phyloP scores from a whole-genome alignment of 1,140 invertebrate genomes.

The Drosophila willistoni region DNA sequence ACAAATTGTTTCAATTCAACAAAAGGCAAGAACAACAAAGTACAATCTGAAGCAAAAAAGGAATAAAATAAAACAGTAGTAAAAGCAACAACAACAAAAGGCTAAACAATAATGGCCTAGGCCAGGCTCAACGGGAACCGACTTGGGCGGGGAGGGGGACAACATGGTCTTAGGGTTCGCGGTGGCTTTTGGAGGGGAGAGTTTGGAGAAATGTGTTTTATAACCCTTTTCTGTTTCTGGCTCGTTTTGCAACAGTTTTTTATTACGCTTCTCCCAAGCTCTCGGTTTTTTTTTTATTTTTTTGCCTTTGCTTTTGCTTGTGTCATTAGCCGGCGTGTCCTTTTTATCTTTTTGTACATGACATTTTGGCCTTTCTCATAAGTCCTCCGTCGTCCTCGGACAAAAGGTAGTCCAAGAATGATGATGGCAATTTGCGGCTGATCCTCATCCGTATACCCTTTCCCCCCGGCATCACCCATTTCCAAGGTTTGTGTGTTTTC shows the following conservation, averaged over 20 bases:
- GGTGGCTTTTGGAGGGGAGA: background rate
- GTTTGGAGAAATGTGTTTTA: constrained; percentile 48
- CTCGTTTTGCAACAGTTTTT: constrained; percentile 35
- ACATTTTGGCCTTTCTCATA: constrained; percentile 79
- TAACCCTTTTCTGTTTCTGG: constrained; percentile 60
- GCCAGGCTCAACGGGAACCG: constrained; percentile 22
- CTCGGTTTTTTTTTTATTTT: constrained; percentile 16
- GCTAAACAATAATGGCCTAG: constrained; percentile 55
- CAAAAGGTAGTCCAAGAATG: constrained; percentile 76
- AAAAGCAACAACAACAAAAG: constrained; percentile 36
- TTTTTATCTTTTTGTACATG: constrained; percentile 79
- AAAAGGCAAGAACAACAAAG: constrained; percentile 64
- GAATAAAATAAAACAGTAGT: constrained; percentile 33
- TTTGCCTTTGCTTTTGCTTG: constrained; percentile 37
- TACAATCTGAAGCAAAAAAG: constrained; percentile 30
- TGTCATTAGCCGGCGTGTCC: constrained; percentile 74
- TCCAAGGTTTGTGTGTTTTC: background rate
- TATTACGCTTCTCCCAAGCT: constrained; percentile 9
- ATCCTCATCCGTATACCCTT: constrained; percentile 35
- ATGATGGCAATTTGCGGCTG: constrained; percentile 78
- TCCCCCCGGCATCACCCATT: background rate
- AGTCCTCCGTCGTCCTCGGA: constrained; percentile 56
- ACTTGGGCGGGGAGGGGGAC: background rate
- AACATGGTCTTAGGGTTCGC: background rate
- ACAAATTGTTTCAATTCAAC: constrained; percentile 80